Base-by-base conservation (phyloP, 2,888 invertebrate genomes). In the Thumatha senex region DNA sequence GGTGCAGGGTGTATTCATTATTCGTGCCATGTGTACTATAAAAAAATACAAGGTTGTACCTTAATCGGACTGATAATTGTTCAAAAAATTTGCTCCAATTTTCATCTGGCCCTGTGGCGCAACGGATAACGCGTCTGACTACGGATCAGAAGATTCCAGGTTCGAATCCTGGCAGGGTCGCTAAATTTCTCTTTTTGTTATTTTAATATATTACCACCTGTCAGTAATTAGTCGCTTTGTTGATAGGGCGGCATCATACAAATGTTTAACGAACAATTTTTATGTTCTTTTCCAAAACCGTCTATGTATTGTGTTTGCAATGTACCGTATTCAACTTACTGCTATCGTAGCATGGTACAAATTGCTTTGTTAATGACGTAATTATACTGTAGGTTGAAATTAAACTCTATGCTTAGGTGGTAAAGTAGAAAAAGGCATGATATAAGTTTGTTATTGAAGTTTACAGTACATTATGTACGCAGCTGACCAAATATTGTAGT, bases 91-190 rank as follows among this genome's bases (percentile, higher is more conserved):
- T 10, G 31, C 31, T 31, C 9, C 36, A 51, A 63, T 72, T 80
- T 82, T 76, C 58, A 29, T 56, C 68, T n/a, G 92, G 93, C 92
- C 93, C 88, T 93, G 93, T 93, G 93, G 93, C 93, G 93, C 93
- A 93, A 93, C 81, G 93, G 92, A 93, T 93, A 93, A 94, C 93
- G 93, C 93, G 93, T 93, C 93, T 93, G 93, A 93, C 93, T 93
- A 93, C 93, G 93, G 93, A 93, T 93, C 93, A 93, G 92, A 92
- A 93, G 92, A 93, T 93, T 93, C 92, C 93, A 93, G 92, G 89
- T 93, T 93, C 92, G 92, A 93, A 92, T 92, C 92, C 92, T 92
- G 92, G 92, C 92, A 92, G 86, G 92, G 90, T 92, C 92, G 92
- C 58, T 1, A 2, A 1, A 9, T 8, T 47, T 12, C 0, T 58